Percentiles rank a stretch among this genome's conserved stretches.
phyloP scores from a whole-genome alignment of 2,113 vertebrate genomes.

The Galbula dea region DNA sequence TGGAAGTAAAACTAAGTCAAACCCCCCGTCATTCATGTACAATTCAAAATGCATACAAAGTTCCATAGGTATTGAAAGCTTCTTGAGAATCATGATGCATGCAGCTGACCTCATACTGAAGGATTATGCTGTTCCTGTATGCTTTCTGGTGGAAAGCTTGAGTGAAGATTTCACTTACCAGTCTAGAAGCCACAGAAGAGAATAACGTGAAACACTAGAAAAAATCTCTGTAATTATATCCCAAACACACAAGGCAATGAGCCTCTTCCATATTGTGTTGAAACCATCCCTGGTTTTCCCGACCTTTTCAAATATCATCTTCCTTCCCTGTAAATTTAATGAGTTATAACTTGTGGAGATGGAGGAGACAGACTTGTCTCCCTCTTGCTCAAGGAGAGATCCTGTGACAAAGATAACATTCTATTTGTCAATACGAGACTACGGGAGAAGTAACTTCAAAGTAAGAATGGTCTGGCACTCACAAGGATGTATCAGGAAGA shows the following conservation, averaged over 20 bases:
- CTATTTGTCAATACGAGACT: too few species aligned
- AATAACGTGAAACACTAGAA: background rate
- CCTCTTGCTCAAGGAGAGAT: too few species aligned
- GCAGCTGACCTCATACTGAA: background rate
- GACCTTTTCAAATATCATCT: background rate
- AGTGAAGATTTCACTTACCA: background rate
- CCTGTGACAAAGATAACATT: too few species aligned
- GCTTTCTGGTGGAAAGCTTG: background rate
- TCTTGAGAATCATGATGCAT: background rate
- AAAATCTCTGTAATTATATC: background rate
- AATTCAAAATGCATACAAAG: background rate
- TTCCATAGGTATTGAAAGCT: background rate
- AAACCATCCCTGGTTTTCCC: background rate
- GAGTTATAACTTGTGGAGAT: background rate
- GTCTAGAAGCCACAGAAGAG: background rate
- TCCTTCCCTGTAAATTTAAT: background rate
- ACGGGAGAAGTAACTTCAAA: too few species aligned
- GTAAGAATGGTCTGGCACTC: too few species aligned
- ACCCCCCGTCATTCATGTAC: background rate
- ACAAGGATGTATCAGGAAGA: too few species aligned
- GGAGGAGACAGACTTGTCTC: too few species aligned
- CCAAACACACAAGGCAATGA: background rate
- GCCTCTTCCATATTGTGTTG: background rate
- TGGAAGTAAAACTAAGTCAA: background rate
- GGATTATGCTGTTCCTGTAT: fast-evolving